Percentiles rank a stretch among this genome's conserved stretches.
Conservation (phyloP, 1,140 invertebrate genomes). For the Ephestia elutella region DNA sequence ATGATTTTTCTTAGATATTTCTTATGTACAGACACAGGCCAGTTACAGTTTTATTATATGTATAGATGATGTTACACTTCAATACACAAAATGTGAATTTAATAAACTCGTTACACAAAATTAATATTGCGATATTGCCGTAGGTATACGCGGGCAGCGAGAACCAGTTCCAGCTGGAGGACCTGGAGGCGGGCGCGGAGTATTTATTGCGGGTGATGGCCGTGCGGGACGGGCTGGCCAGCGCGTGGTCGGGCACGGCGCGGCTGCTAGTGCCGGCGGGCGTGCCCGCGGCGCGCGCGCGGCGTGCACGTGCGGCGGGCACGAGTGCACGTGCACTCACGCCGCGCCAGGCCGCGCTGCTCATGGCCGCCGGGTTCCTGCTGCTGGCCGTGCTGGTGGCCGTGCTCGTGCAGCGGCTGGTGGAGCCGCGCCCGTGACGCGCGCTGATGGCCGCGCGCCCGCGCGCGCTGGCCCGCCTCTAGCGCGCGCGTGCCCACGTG, state of each 20-base stretch:
- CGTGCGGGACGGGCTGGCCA: conserved; percentile 79
- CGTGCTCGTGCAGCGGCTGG: conserved; percentile 74
- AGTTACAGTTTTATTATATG: too few species aligned
- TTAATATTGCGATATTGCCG: neutral
- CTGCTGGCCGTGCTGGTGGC: conserved; percentile 79
- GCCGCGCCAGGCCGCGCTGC: conserved; percentile 79
- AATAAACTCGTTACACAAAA: too few species aligned
- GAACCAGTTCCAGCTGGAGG: conserved; percentile 78
- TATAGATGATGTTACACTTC: too few species aligned
- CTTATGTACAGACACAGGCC: too few species aligned
- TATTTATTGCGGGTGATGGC: conserved; percentile 84
- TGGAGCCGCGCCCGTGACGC: conserved; percentile 61
- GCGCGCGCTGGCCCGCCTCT: conserved; percentile 45
- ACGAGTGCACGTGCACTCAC: conserved; percentile 71
- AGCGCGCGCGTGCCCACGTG: conserved; percentile 12
- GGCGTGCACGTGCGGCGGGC: conserved; percentile 22
- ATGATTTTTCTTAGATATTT: too few species aligned
- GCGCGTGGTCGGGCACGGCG: conserved; percentile 79
- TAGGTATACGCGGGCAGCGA: conserved; percentile 84
- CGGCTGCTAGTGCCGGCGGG: conserved; percentile 62
- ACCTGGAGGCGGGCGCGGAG: conserved; percentile 80
- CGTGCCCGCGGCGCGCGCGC: conserved; percentile 24
- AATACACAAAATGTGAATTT: too few species aligned
- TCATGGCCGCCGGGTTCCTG: conserved; percentile 78
- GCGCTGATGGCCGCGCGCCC: conserved; percentile 40